phyloP scores from a whole-genome alignment of 2,888 invertebrate species.

The Dynastes maya region DNA sequence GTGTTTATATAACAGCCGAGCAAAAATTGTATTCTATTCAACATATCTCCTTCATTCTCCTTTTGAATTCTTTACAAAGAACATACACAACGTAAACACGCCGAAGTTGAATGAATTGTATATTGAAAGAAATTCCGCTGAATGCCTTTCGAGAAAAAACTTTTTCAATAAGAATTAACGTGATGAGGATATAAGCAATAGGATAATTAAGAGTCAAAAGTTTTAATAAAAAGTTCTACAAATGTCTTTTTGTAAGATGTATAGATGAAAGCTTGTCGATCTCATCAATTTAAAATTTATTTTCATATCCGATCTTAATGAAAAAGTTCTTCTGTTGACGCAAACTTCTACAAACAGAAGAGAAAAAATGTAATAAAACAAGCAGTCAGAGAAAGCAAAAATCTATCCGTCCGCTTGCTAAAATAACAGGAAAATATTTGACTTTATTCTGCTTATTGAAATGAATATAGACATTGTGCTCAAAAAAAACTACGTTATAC shows the following conservation, averaged over 20 bases:
- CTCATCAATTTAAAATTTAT: slow-evolving; percentile 31
- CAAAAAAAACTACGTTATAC: not conserved
- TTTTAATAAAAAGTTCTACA: slow-evolving; percentile 32
- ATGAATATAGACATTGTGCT: slow-evolving; percentile 20
- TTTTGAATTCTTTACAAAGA: no score
- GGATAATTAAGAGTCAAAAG: slow-evolving; percentile 18
- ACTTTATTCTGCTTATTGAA: slow-evolving; percentile 38
- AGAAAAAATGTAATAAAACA: slow-evolving; percentile 41
- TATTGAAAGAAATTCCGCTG: no score
- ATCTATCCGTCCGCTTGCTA: slow-evolving; percentile 22
- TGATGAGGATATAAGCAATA: slow-evolving; percentile 14
- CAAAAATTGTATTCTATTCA: no score
- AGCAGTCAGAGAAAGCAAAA: slow-evolving; percentile 26
- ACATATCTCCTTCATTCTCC: no score
- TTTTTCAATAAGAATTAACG: slow-evolving; percentile 3
- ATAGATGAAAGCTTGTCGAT: slow-evolving; percentile 30
- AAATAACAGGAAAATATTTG: slow-evolving; percentile 36
- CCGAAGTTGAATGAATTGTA: no score
- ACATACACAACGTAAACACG: no score
- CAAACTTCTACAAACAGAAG: slow-evolving; percentile 35
- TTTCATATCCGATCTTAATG: slow-evolving; percentile 32
- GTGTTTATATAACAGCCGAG: no score
- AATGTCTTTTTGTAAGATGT: slow-evolving; percentile 33
- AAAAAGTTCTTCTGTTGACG: slow-evolving; percentile 39
- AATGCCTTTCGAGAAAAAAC: not conserved